Evolutionary conservation across 2,113 vertebrate genomes (phyloP), one percentile per base, ranked within the genome.

Genomic region (Bucco capensis): DNA sequence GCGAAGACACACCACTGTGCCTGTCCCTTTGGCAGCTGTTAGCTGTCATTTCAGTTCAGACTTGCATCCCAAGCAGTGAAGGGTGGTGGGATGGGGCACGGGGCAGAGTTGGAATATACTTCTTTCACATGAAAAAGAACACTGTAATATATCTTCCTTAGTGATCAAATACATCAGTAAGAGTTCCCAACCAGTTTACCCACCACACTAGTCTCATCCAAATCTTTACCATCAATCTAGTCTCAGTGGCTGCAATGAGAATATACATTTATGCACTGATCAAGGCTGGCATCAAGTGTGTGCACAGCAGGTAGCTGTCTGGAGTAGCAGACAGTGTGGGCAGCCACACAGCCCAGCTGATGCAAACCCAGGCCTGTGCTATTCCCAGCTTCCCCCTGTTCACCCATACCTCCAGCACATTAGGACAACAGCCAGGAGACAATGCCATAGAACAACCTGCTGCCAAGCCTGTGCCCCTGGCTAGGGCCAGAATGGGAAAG

Each of bases 341-440:
- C 72, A 60, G 77, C 28, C 50, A 42, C 1, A 1, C 35, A 42
- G 53, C 47, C 35, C 66, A 44, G 73, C 53, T 31, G 54, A 78
- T 0, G 1, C 71, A 77, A 37, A 57, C 19, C n/a, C n/a, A 25
- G 33, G 50, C 18, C 40, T 8, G 16, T 10, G 23, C 0, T 2
- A 56, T 40, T 30, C 56, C 33, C 3, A 1, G 46, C 27, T 80
- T n/a, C 40, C 13, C 33, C 6, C 13, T 37, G 53, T 58, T 72
- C 58, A 6, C 30, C 40, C 78, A 47, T 6, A 50, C 46, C 77
- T 24, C 12, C 60, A 38, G 75, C 46, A 51, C 37, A 28, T 64
- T 35, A 28, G 17, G 33, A 57, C 35, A 75, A 33, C 53, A 83
- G 73, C 21, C 62, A 46, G 44, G 42, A 51, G 38, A 71, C 27